A percentile compares a stretch with the other conserved stretches of the same genome.
Evolutionary conservation across 2,113 vertebrate genomes (phyloP).

Genomic region (Theropithecus gelada): DNA sequence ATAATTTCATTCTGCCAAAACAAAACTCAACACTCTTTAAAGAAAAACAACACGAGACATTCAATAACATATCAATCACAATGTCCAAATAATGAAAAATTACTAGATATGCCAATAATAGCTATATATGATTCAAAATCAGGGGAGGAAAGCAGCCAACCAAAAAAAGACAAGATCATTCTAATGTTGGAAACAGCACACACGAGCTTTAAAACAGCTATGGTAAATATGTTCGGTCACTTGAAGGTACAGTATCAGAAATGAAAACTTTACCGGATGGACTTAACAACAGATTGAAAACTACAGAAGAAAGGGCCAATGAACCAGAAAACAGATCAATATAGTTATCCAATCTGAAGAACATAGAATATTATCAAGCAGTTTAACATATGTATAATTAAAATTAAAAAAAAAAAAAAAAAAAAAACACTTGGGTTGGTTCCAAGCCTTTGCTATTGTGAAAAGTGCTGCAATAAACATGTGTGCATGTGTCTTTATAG

Average conservation of each 20-base stretch:
- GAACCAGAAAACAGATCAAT: not conserved
- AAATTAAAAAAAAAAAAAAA: not conserved
- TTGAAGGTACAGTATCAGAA: not conserved
- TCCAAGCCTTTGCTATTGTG: no score
- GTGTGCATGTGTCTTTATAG: no score
- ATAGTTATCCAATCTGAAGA: not conserved
- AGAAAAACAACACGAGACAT: not conserved
- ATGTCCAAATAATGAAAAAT: slow-evolving; percentile 1
- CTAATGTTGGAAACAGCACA: not conserved
- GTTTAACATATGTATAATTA: not conserved
- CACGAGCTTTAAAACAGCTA: not conserved
- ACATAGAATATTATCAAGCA: not conserved
- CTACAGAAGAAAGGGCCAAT: not conserved
- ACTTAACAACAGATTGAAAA: not conserved
- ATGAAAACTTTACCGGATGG: not conserved
- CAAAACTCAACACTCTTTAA: not conserved
- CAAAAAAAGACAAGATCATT: not conserved
- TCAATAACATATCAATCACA: not conserved
- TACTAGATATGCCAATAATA: not conserved
- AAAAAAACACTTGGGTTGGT: not conserved
- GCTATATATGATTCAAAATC: not conserved
- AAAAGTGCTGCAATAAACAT: no score
- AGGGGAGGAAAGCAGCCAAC: not conserved
- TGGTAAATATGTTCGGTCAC: not conserved
- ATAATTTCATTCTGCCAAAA: not conserved